These are phyloP conservation scores for Cheiracanthium punctorium DNA, from an alignment of 2,888 invertebrate genomes.

Conservation along the genomic window DNA sequence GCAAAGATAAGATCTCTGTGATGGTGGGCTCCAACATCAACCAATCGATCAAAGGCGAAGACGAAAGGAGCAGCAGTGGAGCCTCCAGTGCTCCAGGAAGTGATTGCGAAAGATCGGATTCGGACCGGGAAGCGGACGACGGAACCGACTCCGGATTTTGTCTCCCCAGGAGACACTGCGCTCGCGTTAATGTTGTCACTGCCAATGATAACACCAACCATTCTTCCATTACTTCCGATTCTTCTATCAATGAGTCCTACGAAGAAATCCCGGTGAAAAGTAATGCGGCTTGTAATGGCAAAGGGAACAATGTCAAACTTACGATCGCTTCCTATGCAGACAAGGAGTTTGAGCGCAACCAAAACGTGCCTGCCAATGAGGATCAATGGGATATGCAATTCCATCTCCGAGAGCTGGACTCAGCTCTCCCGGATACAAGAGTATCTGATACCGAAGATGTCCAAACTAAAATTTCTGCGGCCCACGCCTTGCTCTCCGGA, in stretches of 20 bases:
- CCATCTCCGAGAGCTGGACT: constrained; percentile 59
- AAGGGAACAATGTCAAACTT: constrained; percentile 44
- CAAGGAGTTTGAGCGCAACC: constrained; percentile 31
- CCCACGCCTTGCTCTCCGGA: constrained; percentile 85
- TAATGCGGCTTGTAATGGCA: constrained; percentile 32
- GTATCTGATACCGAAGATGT: constrained; percentile 55
- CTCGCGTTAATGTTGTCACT: constrained; percentile 26
- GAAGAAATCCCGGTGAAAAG: constrained; percentile 6
- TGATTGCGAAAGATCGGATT: constrained; percentile 67
- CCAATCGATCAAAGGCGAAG: constrained; percentile 46
- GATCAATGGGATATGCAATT: constrained; percentile 65
- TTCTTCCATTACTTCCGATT: background rate
- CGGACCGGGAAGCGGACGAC: constrained; percentile 62
- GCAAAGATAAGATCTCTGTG: constrained; percentile 59
- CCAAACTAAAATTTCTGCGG: constrained; percentile 55
- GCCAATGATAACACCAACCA: constrained; percentile 17
- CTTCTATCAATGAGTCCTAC: background rate
- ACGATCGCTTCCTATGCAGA: constrained; percentile 57
- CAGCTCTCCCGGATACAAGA: constrained; percentile 27
- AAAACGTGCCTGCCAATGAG: constrained; percentile 5
- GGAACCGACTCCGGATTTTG: constrained; percentile 67
- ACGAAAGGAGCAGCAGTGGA: constrained; percentile 69
- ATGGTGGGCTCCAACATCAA: constrained; percentile 50
- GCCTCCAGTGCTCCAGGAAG: constrained; percentile 69
- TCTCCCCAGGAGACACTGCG: constrained; percentile 21